Conservation (phyloP, 2,888 invertebrate genomes). For the Brenthis ino region DNA sequence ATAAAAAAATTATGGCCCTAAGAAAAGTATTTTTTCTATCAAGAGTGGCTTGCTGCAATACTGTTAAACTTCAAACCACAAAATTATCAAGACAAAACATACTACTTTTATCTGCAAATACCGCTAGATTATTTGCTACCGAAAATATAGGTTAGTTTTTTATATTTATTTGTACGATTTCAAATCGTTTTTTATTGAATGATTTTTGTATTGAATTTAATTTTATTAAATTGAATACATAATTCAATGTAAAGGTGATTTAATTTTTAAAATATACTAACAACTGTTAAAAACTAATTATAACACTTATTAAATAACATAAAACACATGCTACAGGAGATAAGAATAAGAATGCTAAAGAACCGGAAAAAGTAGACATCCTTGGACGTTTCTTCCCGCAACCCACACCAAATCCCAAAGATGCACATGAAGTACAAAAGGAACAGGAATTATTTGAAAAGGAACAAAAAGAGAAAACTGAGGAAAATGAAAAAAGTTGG, state of each 20-base stretch:
- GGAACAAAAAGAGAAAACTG: constrained; percentile 76
- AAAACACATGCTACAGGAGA: constrained; percentile 43
- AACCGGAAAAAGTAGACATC: constrained; percentile 67
- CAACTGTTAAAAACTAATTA: background rate
- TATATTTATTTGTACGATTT: background rate
- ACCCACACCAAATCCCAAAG: constrained; percentile 61
- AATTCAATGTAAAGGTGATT: background rate
- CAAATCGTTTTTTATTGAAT: constrained; percentile 3
- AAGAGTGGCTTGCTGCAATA: constrained; percentile 61
- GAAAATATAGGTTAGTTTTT: constrained; percentile 75
- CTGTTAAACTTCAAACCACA: constrained; percentile 55
- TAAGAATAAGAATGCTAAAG: constrained; percentile 54
- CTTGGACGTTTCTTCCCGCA: constrained; percentile 83
- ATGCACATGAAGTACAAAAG: constrained; percentile 77
- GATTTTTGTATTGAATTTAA: constrained; percentile 11
- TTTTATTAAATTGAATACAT: background rate
- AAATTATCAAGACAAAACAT: constrained; percentile 61
- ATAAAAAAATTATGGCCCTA: constrained; percentile 62
- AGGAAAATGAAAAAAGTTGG: constrained; percentile 87
- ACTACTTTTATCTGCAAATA: constrained; percentile 59
- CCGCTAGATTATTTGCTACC: constrained; percentile 63
- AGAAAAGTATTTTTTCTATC: constrained; percentile 69
- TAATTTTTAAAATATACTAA: background rate
- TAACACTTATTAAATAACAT: background rate
- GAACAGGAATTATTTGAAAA: constrained; percentile 82